phyloP scores from a whole-genome alignment of 2,888 invertebrate species.

The Luperina testacea region DNA sequence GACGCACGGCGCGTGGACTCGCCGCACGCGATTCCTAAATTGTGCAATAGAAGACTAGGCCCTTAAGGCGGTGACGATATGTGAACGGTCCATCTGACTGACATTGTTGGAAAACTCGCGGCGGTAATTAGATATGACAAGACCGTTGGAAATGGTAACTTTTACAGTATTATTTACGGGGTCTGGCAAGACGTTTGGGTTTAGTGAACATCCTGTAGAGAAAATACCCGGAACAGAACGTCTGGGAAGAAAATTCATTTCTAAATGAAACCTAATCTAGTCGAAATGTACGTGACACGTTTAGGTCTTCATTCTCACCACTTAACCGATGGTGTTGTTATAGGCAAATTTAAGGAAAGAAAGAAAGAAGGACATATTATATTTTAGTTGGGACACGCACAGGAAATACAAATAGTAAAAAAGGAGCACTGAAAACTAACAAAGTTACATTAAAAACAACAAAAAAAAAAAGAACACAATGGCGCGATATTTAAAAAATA shows the following conservation, averaged over 20 bases:
- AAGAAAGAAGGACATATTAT: too few species aligned
- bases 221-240: background rate
- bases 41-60: too few species aligned
- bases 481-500: too few species aligned
- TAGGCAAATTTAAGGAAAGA: background rate
- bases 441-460: too few species aligned
- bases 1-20: too few species aligned
- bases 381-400: too few species aligned
- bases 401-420: too few species aligned
- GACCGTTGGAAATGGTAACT: background rate
- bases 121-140: background rate
- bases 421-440: too few species aligned
- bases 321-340: background rate
- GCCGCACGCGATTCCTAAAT: too few species aligned
- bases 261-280: too few species aligned
- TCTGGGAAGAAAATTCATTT: background rate
- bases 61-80: constrained; percentile 36
- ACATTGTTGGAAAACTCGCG: constrained; percentile 5
- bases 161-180: background rate
- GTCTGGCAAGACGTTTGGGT: too few species aligned
- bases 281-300: background rate
- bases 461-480: too few species aligned
- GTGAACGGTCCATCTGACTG: constrained; percentile 14
- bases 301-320: background rate
- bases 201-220: background rate